Evolutionary conservation across 2,888 invertebrate genomes (phyloP), one percentile per base, ranked within the genome.

Genomic region (Thymelicus sylvestris): DNA sequence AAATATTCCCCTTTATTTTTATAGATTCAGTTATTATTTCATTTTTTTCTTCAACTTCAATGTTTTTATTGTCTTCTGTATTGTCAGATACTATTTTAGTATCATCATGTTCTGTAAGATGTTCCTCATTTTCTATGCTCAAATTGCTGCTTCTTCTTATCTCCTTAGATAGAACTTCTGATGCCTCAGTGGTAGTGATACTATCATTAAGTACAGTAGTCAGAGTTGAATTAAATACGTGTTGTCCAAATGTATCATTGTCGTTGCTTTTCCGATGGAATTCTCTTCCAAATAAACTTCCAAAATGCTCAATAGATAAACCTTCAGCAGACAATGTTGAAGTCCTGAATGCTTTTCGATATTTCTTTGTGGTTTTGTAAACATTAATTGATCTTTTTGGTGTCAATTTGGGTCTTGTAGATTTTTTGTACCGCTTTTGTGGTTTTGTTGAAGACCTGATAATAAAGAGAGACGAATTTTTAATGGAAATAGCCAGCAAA

Each of bases 281-380:
- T 60, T 47, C 60, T 39, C 59, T 65, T 13, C 41, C 60, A 50
- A 47, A 19, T 64, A 60, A 41, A 13, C 60, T 65, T 52, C 60
- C 70, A 47, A 70, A 65, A 31, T 66, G 64, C 44, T 70, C 70
- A 52, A 70, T 70, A 31, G 70, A 70, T 13, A 70, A 44, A 47
- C 65, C 70, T 38, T 69, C 59, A 39, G 57, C 57, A 13, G 60
- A 68, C 1, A n/a, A 19, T 39, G 52, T 44, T 6, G 57, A 13
- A 6, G 68, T 63, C 19, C n/a, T 15, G 7, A 63, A 63, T 12
- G 52, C 31, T 38, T 68, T 68, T 8, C 68, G 41, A 7, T n/a
- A 60, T 44, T 67, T 67, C 55, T 62, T 67, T 6, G 13, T 50
- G 6, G 68, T 31, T 12, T 15, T 55, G 7, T 6, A 7, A 2